Evolutionary conservation across 2,113 vertebrate species (phyloP).

Genomic region (Muscicapa adusta): DNA sequence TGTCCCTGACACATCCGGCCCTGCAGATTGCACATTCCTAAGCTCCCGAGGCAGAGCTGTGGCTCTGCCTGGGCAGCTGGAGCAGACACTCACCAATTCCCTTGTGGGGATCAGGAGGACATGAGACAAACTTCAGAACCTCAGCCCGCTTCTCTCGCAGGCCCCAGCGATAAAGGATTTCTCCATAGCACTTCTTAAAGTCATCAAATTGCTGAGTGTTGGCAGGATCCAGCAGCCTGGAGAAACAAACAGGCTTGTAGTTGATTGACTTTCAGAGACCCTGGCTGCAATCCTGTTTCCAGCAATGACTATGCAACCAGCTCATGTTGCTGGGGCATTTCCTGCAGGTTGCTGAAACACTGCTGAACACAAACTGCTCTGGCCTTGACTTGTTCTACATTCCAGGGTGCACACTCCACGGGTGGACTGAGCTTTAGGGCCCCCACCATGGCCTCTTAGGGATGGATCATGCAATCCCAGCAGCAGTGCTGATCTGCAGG

Average conservation of each 20-base stretch:
- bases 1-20: background rate
- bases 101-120: slow-evolving; percentile 93
- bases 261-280: background rate
- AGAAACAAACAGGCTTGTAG: background rate
- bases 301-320: background rate
- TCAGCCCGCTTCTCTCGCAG: slow-evolving; percentile 91
- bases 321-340: background rate
- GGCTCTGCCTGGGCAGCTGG: background rate
- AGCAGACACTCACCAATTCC: slow-evolving; percentile 83
- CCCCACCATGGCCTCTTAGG: fast-evolving
- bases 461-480: background rate
- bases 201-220: slow-evolving; percentile 94
- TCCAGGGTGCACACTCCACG: background rate
- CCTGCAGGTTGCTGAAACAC: background rate
- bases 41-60: background rate
- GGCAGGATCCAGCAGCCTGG: slow-evolving; percentile 89
- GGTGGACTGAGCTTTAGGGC: no score
- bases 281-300: background rate
- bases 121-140: slow-evolving; percentile 94
- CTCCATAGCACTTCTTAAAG: slow-evolving; percentile 97
- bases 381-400: background rate
- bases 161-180: slow-evolving; percentile 95
- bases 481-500: background rate
- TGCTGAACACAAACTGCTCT: background rate
- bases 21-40: background rate